Conservation (phyloP, 1,140 invertebrate species). For the Hylyphantes graminicola region DNA sequence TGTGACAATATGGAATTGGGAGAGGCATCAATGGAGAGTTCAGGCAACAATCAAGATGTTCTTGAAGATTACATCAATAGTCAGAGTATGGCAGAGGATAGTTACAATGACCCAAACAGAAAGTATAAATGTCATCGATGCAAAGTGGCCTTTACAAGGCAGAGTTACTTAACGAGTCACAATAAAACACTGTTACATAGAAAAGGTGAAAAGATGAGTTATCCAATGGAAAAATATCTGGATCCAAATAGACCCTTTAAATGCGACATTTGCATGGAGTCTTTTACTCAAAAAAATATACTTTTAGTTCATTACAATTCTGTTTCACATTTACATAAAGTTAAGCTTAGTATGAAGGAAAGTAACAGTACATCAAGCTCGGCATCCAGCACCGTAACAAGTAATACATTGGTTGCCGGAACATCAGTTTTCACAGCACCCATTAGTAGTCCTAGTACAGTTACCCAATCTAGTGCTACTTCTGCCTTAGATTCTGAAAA, state of each 20-base stretch:
- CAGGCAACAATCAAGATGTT: constrained; percentile 65
- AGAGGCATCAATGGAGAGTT: constrained; percentile 22
- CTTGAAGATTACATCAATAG: constrained; percentile 92
- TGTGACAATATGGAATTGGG: constrained; percentile 47
- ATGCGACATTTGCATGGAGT: constrained; percentile 97
- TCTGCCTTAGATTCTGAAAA: constrained; percentile 71
- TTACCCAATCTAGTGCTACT: constrained; percentile 1
- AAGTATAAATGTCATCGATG: constrained; percentile 96
- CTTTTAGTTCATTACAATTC: constrained; percentile 95
- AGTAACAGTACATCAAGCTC: constrained; percentile 38
- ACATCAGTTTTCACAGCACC: constrained; percentile 65
- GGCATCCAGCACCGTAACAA: constrained; percentile 7
- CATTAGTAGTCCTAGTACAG: constrained; percentile 8
- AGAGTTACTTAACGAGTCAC: constrained; percentile 90
- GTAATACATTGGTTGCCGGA: constrained; percentile 62
- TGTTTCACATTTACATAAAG: constrained; percentile 93
- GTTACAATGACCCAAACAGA: constrained; percentile 87
- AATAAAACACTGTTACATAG: constrained; percentile 92
- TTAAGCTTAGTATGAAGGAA: constrained; percentile 85
- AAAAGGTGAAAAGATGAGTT: constrained; percentile 89
- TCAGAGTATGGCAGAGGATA: constrained; percentile 89
- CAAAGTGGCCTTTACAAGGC: constrained; percentile 91
- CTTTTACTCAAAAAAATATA: constrained; percentile 96
- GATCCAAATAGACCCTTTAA: constrained; percentile 94
- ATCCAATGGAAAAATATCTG: constrained; percentile 94